Evolutionary conservation across 2,888 invertebrate species (phyloP).

Genomic region (Mythimna albipuncta): DNA sequence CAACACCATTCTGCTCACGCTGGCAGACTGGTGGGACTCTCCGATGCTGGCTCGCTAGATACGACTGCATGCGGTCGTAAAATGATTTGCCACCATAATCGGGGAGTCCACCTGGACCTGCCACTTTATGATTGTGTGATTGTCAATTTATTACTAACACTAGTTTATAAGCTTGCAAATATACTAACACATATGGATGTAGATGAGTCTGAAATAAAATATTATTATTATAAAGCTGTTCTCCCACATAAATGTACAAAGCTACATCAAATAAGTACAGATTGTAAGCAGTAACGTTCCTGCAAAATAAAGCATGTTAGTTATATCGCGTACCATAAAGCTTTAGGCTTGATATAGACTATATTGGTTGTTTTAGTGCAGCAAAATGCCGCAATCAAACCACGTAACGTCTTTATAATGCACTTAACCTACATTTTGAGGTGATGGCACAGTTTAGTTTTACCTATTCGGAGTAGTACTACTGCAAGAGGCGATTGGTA

Average conservation of each 20-base stretch:
- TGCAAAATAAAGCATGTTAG: background rate
- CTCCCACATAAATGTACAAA: background rate
- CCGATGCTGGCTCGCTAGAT: too few species aligned
- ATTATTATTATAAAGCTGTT: background rate
- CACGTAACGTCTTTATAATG: slow-evolving; percentile 23
- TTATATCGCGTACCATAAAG: background rate
- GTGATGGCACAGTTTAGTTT: slow-evolving; percentile 1
- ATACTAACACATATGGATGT: too few species aligned
- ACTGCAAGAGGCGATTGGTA: background rate
- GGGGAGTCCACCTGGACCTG: too few species aligned
- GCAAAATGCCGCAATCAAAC: slow-evolving; percentile 36
- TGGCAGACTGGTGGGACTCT: too few species aligned
- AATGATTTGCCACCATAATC: too few species aligned
- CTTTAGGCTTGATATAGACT: background rate
- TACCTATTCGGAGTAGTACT: background rate
- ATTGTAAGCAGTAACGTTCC: slow-evolving; percentile 15
- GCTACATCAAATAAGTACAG: background rate
- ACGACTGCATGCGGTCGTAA: too few species aligned
- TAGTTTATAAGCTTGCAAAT: too few species aligned
- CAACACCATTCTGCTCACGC: too few species aligned
- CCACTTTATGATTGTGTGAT: too few species aligned
- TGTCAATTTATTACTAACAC: too few species aligned
- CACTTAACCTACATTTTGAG: slow-evolving; percentile 31
- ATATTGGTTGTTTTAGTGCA: slow-evolving; percentile 29
- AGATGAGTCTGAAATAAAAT: too few species aligned